These are phyloP conservation scores for Rhopalosiphum maidis DNA, from an alignment of 1,140 invertebrate genomes.

Conservation along the genomic window DNA sequence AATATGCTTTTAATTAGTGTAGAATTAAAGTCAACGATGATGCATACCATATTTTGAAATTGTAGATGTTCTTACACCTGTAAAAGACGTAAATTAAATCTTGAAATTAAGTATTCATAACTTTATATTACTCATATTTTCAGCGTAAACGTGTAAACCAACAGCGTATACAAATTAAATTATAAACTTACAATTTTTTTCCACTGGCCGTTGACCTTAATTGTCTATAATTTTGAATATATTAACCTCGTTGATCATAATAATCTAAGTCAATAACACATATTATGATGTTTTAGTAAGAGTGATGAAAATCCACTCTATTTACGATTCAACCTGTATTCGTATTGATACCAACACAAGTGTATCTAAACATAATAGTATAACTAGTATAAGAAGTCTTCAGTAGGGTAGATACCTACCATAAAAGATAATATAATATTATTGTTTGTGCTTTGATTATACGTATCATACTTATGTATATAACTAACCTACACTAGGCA, in stretches of 20 bases:
- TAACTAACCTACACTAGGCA: too few species aligned
- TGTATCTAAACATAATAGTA: not conserved
- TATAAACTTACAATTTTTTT: not conserved
- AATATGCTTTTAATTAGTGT: not conserved
- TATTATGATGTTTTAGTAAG: not conserved
- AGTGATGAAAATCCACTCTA: not conserved
- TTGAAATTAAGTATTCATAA: slow-evolving; percentile 1
- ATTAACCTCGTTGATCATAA: not conserved
- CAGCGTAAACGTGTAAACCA: not conserved
- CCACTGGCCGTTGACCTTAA: not conserved
- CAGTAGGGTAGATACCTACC: not conserved
- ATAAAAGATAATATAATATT: too few species aligned
- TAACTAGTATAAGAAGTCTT: not conserved
- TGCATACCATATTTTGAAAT: not conserved
- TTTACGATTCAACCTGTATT: not conserved
- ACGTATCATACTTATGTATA: too few species aligned
- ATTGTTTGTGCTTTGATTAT: too few species aligned
- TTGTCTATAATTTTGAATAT: not conserved
- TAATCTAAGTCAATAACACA: not conserved
- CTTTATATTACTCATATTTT: not conserved
- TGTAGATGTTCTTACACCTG: too few species aligned
- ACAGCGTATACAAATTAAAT: not conserved
- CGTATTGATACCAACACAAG: not conserved
- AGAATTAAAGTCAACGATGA: not conserved
- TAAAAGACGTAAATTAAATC: not conserved